Conservation (phyloP, 2,113 vertebrate species). For the Amia ocellicauda region DNA sequence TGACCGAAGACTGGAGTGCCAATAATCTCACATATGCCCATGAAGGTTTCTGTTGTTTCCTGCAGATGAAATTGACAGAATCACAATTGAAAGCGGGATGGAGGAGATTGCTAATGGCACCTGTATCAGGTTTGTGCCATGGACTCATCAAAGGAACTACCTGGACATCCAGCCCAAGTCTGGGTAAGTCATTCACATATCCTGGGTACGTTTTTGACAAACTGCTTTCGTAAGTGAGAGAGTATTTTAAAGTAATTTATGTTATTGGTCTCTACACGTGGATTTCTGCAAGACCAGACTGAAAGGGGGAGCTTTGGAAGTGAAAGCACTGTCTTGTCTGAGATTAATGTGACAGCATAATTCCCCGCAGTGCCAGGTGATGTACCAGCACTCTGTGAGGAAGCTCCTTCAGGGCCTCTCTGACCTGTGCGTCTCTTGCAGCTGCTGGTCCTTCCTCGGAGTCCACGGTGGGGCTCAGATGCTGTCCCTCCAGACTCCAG, state of each 20-base stretch:
- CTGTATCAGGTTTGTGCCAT: constrained; percentile 74
- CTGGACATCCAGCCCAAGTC: constrained; percentile 71
- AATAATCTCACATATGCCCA: too few species aligned
- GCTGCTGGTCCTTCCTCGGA: constrained; percentile 72
- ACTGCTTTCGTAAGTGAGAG: neutral
- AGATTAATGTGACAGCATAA: too few species aligned
- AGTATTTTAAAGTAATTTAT: too few species aligned
- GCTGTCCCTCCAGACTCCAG: constrained; percentile 50
- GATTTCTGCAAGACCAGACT: too few species aligned
- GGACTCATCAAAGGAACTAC: constrained; percentile 72
- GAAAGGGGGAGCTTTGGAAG: too few species aligned
- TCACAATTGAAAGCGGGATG: constrained; percentile 61
- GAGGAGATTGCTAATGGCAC: constrained; percentile 68
- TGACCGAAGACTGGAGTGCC: too few species aligned
- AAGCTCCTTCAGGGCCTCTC: neutral
- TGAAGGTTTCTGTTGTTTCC: neutral
- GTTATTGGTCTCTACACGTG: too few species aligned
- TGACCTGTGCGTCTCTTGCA: constrained; percentile 30
- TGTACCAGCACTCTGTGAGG: too few species aligned
- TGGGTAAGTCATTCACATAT: constrained; percentile 74
- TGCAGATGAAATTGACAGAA: constrained; percentile 52
- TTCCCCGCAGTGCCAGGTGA: too few species aligned
- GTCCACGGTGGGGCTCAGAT: constrained; percentile 60
- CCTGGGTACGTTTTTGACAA: too few species aligned
- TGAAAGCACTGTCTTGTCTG: too few species aligned